Evolutionary conservation across 2,797 vertebrate genomes (phyloP), one percentile per base, ranked within the genome.

Genomic region (Channa striata): DNA sequence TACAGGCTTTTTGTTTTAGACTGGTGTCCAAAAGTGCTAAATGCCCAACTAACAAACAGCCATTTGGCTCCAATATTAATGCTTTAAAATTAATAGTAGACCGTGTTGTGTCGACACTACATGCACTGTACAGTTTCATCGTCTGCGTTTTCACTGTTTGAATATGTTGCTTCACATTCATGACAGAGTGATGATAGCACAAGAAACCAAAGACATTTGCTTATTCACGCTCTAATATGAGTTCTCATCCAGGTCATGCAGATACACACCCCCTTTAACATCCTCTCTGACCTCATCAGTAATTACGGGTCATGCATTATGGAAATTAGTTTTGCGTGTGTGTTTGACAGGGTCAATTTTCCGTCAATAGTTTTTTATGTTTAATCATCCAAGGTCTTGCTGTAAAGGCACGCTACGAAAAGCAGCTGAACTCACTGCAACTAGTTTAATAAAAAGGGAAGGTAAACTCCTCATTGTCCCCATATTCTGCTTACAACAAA

Each of bases 251-350:
- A 51, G 77, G 71, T 87, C 78, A 83, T 68, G 59, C 51, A 58
- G 59, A 78, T 62, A 78, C 85, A 82, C 60, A 43, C 72, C 60
- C 75, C 68, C 75, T 78, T 89, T 57, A 83, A 65, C 80, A 73
- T 81, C 61, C 69, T 30, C 74, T 23, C 70, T 89, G 90, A 91
- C 91, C 91, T 89, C 87, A 86, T 92, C 82, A 84, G 85, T 89
- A 89, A 92, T 92, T 89, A 90, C 78, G 90, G 87, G 89, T 89
- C 80, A 84, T 71, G 82, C 89, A 91, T 92, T 91, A 91, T 89
- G 83, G 86, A 88, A 86, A 91, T 87, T 87, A 79, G 69, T 74
- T 87, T 83, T 85, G 76, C 79, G 76, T 84, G 76, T 84, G 64
- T 73, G 84, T 81, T 80, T 75, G 67, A 90, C 83, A 79, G 70